Evolutionary conservation across 2,113 vertebrate genomes (phyloP).

Genomic region (Macaca mulatta): DNA sequence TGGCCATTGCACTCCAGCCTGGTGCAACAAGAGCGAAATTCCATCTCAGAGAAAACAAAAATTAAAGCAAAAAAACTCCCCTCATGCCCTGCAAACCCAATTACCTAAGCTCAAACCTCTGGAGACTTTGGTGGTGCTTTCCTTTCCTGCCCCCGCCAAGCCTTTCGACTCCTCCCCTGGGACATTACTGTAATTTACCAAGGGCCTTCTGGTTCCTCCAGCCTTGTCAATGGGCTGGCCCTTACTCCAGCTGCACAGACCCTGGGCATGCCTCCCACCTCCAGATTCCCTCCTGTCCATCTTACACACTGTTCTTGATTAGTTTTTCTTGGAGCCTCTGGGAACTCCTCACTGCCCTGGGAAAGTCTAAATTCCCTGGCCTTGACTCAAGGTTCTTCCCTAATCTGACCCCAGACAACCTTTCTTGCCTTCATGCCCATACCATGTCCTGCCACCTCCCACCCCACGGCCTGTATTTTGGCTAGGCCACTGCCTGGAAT

Average conservation of each 20-base stretch:
- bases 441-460: neutral
- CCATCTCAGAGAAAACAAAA: too few species aligned
- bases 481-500: neutral
- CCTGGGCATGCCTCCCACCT: rapidly evolving
- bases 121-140: neutral
- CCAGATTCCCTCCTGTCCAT: neutral
- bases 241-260: neutral
- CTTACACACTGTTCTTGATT: neutral
- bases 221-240: neutral
- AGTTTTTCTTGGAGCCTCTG: neutral
- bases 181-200: neutral
- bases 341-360: neutral
- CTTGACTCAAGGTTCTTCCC: neutral
- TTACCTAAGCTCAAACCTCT: neutral
- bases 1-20: too few species aligned
- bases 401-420: neutral
- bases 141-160: neutral
- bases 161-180: neutral
- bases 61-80: too few species aligned
- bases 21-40: too few species aligned
- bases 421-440: neutral
- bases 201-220: too few species aligned
- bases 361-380: neutral
- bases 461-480: neutral
- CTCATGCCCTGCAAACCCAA: too few species aligned